These are phyloP conservation scores for Orientallactaga sibirica DNA, from an alignment of 2,797 vertebrate genomes.

Conservation along the genomic window DNA sequence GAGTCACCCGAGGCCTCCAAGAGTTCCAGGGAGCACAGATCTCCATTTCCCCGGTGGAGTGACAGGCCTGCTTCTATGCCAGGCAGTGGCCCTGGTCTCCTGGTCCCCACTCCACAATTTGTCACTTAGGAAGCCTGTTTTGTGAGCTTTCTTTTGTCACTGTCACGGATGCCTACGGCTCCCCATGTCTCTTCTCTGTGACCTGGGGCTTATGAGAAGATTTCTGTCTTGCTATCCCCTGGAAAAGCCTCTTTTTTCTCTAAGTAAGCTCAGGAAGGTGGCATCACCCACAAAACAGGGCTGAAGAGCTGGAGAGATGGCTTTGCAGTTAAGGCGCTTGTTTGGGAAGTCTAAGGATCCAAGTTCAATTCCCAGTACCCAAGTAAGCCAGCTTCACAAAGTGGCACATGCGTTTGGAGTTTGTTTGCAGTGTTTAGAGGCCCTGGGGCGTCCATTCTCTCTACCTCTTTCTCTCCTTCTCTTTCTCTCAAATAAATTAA, in stretches of 20 bases:
- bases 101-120: background rate
- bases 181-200: background rate
- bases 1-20: background rate
- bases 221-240: rapidly evolving
- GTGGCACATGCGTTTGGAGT: too few species aligned
- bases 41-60: background rate
- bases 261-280: background rate
- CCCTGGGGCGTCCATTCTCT: too few species aligned
- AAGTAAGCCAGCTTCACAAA: too few species aligned
- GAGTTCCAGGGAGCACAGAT: background rate
- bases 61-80: constrained; percentile 13
- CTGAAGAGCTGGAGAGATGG: too few species aligned
- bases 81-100: background rate
- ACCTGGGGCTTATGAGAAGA: background rate
- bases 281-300: rapidly evolving
- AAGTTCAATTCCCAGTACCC: too few species aligned
- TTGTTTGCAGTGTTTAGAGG: too few species aligned
- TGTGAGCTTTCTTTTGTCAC: rapidly evolving
- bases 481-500: too few species aligned
- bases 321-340: too few species aligned
- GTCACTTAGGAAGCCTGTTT: background rate
- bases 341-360: too few species aligned
- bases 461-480: too few species aligned
- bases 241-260: rapidly evolving
- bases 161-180: background rate